phyloP scores from a whole-genome alignment of 2,888 invertebrate genomes.

The Seira ritae region DNA sequence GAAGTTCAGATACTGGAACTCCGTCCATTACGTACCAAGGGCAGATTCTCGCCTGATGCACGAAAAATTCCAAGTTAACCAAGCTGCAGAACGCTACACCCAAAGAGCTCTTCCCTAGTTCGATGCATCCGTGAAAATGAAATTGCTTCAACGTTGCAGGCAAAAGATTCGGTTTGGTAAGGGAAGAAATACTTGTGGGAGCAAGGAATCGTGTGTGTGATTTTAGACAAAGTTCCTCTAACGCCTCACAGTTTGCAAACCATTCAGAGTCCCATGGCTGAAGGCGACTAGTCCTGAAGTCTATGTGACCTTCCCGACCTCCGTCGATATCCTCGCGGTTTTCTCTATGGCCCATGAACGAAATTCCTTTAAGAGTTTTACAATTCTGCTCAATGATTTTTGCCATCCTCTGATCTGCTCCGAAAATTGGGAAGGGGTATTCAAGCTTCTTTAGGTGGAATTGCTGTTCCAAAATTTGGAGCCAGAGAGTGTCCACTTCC shows the following conservation, averaged over 20 bases:
- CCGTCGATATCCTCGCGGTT: background rate
- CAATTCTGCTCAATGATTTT: conserved; percentile 28
- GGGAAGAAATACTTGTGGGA: conserved; percentile 20
- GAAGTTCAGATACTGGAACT: conserved; percentile 4
- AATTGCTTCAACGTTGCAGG: conserved; percentile 34
- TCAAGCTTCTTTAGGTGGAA: conserved; percentile 16
- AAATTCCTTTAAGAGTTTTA: conserved; percentile 27
- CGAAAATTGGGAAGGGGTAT: conserved; percentile 46
- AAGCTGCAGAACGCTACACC: conserved; percentile 19
- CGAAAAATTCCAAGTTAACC: conserved; percentile 35
- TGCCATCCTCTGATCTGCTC: conserved; percentile 37
- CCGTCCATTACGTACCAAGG: conserved; percentile 41
- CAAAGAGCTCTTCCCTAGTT: conserved; percentile 26
- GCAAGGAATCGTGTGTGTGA: conserved; percentile 35
- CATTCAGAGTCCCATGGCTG: conserved; percentile 40
- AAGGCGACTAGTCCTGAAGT: conserved; percentile 20
- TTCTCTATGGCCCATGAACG: conserved; percentile 45
- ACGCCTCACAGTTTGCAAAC: conserved; percentile 35
- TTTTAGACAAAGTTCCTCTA: conserved; percentile 36
- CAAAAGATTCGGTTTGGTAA: conserved; percentile 22
- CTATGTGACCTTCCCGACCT: background rate
- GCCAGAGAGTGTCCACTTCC: conserved; percentile 42
- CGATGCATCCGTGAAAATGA: conserved; percentile 46
- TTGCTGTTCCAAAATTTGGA: conserved; percentile 51
- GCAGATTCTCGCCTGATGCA: conserved; percentile 43